Conservation (phyloP, 2,113 vertebrate species). For the Arizona elegans region DNA sequence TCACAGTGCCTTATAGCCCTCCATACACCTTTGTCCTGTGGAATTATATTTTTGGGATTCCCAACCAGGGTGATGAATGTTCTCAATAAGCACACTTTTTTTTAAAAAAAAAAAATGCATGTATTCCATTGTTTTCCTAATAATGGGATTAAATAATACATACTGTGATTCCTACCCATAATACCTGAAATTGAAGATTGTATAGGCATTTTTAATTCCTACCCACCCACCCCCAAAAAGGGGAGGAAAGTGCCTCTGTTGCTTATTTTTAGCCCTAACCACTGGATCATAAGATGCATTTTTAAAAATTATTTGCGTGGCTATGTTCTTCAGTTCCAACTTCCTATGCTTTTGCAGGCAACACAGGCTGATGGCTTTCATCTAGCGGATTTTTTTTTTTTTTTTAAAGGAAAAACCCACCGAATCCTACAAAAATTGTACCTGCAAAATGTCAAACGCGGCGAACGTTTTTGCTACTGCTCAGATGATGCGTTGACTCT, state of each 20-base stretch:
- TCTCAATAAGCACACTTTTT: conserved; percentile 40
- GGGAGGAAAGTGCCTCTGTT: conserved; percentile 11
- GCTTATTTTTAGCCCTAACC: conserved; percentile 33
- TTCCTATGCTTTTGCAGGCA: conserved; percentile 18
- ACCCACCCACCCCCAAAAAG: too few relatives aligned
- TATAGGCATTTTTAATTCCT: not conserved
- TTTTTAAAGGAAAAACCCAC: not conserved
- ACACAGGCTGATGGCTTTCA: not conserved
- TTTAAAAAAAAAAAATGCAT: conserved; percentile 26
- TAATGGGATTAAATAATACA: conserved; percentile 61
- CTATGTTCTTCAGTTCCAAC: not conserved
- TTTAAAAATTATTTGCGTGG: not conserved
- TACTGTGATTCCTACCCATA: conserved; percentile 29
- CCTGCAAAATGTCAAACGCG: not conserved
- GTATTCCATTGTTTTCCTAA: conserved; percentile 49
- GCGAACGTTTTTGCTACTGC: not conserved
- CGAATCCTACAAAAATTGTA: not conserved
- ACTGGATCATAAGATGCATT: conserved; percentile 29
- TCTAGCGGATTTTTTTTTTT: not conserved
- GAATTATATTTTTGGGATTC: conserved; percentile 28
- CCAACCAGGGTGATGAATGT: conserved; percentile 12
- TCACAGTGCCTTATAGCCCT: not conserved
- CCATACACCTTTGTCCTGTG: not conserved
- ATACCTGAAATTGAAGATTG: conserved; percentile 57
- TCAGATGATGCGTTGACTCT: conserved; percentile 15